These are phyloP conservation scores for Chorisops tibialis DNA, from an alignment of 2,888 invertebrate genomes.

Conservation along the genomic window DNA sequence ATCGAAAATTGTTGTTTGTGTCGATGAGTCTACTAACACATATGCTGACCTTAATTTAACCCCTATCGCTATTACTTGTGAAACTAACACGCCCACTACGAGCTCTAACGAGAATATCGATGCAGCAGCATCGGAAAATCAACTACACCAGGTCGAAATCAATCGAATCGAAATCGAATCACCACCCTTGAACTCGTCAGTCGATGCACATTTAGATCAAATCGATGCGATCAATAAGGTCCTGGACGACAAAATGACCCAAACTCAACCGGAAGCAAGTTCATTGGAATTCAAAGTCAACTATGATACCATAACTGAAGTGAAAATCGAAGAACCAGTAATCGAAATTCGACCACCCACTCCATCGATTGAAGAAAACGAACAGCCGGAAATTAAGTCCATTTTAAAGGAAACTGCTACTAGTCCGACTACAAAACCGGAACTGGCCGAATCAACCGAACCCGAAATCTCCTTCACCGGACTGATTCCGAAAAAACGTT, in stretches of 20 bases:
- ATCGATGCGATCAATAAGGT: slow-evolving; percentile 49
- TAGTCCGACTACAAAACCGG: background rate
- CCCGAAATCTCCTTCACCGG: background rate
- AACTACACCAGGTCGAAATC: slow-evolving; percentile 41
- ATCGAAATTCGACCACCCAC: background rate
- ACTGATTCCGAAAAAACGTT: slow-evolving; percentile 43
- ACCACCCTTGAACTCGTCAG: slow-evolving; percentile 43
- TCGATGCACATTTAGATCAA: slow-evolving; percentile 49
- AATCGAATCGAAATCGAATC: slow-evolving; percentile 34
- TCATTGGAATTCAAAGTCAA: background rate
- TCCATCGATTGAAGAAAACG: background rate
- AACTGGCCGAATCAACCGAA: background rate
- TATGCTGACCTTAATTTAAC: slow-evolving; percentile 45
- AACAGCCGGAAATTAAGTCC: slow-evolving; percentile 8
- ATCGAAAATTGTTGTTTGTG: slow-evolving; percentile 19
- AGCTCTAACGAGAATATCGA: background rate
- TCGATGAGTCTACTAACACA: slow-evolving; percentile 32
- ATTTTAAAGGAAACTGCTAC: slow-evolving; percentile 15
- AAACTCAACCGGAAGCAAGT: slow-evolving; percentile 31
- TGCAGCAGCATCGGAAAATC: background rate
- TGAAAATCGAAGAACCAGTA: background rate
- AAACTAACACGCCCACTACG: slow-evolving; percentile 15
- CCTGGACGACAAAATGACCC: slow-evolving; percentile 47
- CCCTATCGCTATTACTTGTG: slow-evolving; percentile 2
- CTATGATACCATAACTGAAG: slow-evolving; percentile 16